Conservation (phyloP, 2,797 vertebrate species). For the Bradypus variegatus region DNA sequence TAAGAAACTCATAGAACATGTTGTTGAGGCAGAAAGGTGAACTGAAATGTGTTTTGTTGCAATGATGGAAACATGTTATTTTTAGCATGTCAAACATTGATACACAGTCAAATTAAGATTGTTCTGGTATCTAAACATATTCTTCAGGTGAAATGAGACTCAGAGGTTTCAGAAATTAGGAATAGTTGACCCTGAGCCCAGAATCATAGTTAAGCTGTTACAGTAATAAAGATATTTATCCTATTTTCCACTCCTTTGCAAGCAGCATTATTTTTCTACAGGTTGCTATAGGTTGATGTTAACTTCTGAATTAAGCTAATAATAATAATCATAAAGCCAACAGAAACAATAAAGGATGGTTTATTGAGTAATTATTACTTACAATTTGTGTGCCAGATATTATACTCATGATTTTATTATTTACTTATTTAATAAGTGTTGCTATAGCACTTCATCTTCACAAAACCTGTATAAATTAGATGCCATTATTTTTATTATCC, state of each 20-base stretch:
- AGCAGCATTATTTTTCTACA: background rate
- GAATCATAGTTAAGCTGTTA: background rate
- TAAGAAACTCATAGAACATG: background rate
- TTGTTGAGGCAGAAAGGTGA: background rate
- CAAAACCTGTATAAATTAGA: background rate
- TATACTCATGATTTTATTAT: background rate
- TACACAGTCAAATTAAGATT: background rate
- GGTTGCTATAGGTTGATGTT: background rate
- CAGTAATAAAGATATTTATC: background rate
- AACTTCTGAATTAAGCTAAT: conserved; percentile 15
- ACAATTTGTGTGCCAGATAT: background rate
- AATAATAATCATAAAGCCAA: background rate
- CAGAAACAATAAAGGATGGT: background rate
- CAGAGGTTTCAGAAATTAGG: background rate
- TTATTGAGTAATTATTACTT: background rate
- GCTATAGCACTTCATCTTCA: background rate
- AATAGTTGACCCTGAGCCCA: background rate
- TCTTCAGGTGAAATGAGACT: background rate
- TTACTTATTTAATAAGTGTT: background rate
- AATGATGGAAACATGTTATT: background rate
- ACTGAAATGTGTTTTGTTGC: background rate
- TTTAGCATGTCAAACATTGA: background rate
- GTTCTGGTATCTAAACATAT: background rate
- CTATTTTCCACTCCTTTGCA: too few relatives aligned
- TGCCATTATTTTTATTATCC: background rate